Base-by-base conservation (phyloP, 2,113 vertebrate species). In the Perca schrenkii region DNA sequence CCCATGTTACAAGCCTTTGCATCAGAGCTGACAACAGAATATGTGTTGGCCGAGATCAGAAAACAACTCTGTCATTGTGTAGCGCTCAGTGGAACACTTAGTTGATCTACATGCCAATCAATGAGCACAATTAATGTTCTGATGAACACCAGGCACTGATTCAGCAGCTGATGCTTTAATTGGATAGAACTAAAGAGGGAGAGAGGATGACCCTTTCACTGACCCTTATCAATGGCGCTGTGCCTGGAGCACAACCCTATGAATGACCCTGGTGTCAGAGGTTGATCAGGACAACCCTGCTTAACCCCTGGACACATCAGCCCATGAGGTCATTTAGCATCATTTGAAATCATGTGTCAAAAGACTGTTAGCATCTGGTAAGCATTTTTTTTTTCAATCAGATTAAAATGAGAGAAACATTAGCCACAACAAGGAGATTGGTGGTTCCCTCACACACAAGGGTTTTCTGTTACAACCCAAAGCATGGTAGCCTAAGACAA, bases 221-320 rank as follows among this genome's bases (percentile, higher is more conserved):
- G 93, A 95, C 93, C 93, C 87, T 84, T 88, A 82, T 87, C 89
- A 89, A 90, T 90, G 80, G 72, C 80, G 67, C 80, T 19, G 40
- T 89, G 90, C 85, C 90, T 82, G 83, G 80, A 91, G 91, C 86
- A 84, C 84, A 89, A 89, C 92, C 91, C 87, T 64, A 83, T 84
- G 86, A 89, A 79, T 92, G 92, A 94, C 95, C 94, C 89, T 15
- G 57, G 85, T 90, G 94, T 95, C 94, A 95, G 80, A 89, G 94
- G 95, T 95, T 85, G 91, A 93, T 89, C 91, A 84, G 92, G 90
- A 92, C 89, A 91, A 85, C 90, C 91, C 90, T 80, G 88, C 80
- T 94, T 95, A 94, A 94, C 92, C 94, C 83, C 47, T 50, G 83
- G 74, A 91, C 91, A 92, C 90, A 88, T 93, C 91, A 90, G 89